Base-by-base conservation (phyloP, 2,797 vertebrate species). In the Myotis daubentonii region DNA sequence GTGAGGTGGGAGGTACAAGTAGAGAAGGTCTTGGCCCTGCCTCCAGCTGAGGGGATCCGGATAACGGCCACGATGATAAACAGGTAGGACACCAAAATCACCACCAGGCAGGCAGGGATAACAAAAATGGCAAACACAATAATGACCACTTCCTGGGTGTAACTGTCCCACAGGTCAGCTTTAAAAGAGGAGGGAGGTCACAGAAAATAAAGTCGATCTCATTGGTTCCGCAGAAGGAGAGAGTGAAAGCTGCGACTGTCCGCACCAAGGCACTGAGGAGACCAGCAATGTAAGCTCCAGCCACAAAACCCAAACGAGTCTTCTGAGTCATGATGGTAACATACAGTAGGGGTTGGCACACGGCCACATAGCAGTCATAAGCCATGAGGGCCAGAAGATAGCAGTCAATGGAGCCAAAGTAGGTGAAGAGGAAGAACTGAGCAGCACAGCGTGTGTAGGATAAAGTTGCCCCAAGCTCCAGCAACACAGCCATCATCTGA, bases 131-230 rank as follows among this genome's bases (percentile, higher is more conserved):
- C 84, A 12, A 97, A 96, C n/a, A 97, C 88, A 8, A 97, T 82
- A 66, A 97, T 96, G 11, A 97, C 83, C 72, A 97, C 5, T 22
- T 97, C 92, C 30, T 97, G 97, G 5, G 91, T 28, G 16, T 79
- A 94, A 60, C 96, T 97, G 6, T 97, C 95, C 96, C 96, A 30
- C 97, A 97, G 10, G 96, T 90, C 0, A 81, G 70, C 72, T 95
- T 96, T 87, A 98, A 60, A 30, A 98, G 57, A 87, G 97, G 97
- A 25, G 95, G 96, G 6, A 97, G 95, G 84, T 98, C 90, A 2
- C 97, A 98, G 87, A 98, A 97, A 38, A 97, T 94, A 36, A 96
- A 97, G 75, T 97, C 2, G 0, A 97, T 94, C 60, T 75, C 55
- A 0, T 44, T 94, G 91, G 38, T 87, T 0, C 92, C 22, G 0